phyloP scores from a whole-genome alignment of 2,113 vertebrate genomes.

The Plectropomus leopardus region DNA sequence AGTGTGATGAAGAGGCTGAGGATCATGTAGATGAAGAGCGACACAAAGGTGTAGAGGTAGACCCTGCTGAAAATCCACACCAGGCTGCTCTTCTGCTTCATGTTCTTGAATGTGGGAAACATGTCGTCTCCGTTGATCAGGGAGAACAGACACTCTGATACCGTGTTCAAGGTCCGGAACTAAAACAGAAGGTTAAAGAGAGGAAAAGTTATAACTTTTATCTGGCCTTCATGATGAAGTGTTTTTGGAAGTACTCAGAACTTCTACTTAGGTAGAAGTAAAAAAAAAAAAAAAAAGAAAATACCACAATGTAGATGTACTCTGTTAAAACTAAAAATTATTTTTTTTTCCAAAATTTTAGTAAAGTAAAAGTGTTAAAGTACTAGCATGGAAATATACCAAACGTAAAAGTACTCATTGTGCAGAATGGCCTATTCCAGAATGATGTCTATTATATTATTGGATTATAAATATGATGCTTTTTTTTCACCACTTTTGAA shows the following conservation, averaged over 20 bases:
- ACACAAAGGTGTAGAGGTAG: constrained; percentile 96
- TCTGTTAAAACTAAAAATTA: too few species aligned
- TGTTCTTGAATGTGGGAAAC: constrained; percentile 94
- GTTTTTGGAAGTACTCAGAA: not conserved
- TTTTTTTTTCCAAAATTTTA: too few species aligned
- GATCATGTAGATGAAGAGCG: constrained; percentile 97
- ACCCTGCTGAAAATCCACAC: constrained; percentile 95
- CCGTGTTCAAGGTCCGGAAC: constrained; percentile 94
- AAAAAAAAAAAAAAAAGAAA: too few species aligned
- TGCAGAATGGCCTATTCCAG: not conserved
- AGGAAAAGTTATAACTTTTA: too few species aligned
- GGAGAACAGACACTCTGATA: constrained; percentile 95
- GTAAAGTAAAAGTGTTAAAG: not conserved
- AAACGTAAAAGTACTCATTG: not conserved
- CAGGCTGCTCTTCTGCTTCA: constrained; percentile 93
- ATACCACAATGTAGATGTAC: too few species aligned
- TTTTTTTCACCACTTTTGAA: too few species aligned
- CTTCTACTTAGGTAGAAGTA: not conserved
- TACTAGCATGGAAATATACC: not conserved
- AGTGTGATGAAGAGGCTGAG: constrained; percentile 98
- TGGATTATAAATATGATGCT: not conserved
- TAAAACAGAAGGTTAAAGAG: constrained; percentile 59
- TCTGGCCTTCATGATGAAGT: not conserved
- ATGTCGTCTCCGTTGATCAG: constrained; percentile 98
- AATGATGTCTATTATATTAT: not conserved